Evolutionary conservation across 2,113 vertebrate species (phyloP).

Genomic region (Chiloscyllium plagiosum): DNA sequence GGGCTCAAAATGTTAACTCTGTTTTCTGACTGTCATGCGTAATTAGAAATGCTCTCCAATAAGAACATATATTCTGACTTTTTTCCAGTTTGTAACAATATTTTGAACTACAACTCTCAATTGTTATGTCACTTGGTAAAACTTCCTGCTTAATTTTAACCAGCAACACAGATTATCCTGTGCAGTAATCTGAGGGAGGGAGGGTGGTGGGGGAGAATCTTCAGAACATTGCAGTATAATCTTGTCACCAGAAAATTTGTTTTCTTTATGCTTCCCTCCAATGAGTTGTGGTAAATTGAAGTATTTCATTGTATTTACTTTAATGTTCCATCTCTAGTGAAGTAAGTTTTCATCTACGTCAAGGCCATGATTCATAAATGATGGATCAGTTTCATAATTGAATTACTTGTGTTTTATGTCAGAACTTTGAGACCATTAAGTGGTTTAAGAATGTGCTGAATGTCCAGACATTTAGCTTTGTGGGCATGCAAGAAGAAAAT

Average conservation of each 20-base stretch:
- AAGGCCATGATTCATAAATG: neutral
- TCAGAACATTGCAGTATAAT: neutral
- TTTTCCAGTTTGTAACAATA: no score
- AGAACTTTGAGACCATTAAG: neutral
- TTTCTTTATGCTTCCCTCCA: neutral
- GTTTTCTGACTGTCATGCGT: no score
- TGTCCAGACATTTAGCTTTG: neutral
- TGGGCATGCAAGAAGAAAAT: neutral
- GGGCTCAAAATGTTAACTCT: no score
- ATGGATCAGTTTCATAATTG: neutral
- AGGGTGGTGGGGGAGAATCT: neutral
- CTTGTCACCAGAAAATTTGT: neutral
- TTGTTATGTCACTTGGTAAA: no score
- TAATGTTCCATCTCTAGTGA: neutral
- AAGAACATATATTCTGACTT: no score
- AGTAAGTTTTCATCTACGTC: neutral
- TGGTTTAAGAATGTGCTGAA: neutral
- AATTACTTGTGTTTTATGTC: neutral
- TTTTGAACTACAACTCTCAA: no score
- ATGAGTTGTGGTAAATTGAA: neutral
- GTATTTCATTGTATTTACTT: neutral
- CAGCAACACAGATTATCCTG: no score
- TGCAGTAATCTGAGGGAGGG: no score
- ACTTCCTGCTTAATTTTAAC: no score
- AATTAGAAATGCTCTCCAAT: no score